Evolutionary conservation across 1,140 invertebrate species (phyloP).

Genomic region (Caerostris extrusa): DNA sequence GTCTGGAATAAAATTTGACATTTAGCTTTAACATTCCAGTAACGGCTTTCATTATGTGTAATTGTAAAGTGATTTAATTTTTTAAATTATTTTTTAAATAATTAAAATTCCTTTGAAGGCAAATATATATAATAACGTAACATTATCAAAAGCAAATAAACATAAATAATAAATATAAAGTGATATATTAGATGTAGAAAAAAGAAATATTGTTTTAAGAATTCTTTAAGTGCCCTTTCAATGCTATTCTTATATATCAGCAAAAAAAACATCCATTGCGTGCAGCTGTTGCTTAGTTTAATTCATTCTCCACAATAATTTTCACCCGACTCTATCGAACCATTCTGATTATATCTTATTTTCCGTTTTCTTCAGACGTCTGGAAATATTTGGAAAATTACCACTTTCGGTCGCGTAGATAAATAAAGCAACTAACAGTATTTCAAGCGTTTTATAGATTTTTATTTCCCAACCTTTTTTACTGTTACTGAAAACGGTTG

Average conservation of each 20-base stretch:
- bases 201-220: no score
- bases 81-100: no score
- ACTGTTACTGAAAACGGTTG: conserved; percentile 34
- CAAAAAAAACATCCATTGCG: background rate
- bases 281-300: conserved; percentile 22
- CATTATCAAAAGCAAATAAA: no score
- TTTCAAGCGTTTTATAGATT: conserved; percentile 57
- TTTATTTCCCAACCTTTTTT: conserved; percentile 33
- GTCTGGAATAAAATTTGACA: no score
- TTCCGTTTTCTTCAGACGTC: conserved; percentile 37
- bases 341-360: conserved; percentile 24
- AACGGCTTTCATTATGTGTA: no score
- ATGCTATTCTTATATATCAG: background rate
- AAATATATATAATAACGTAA: no score
- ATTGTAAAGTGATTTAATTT: no score
- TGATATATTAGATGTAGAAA: no score
- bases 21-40: no score
- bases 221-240: background rate
- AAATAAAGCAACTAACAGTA: conserved; percentile 29
- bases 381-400: conserved; percentile 53
- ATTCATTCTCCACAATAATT: conserved; percentile 13
- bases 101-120: no score
- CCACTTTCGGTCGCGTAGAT: conserved; percentile 35
- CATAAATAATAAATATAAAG: no score
- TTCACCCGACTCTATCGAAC: background rate